Evolutionary conservation across 2,888 invertebrate species (phyloP).

Genomic region (Bhutanitis thaidina): DNA sequence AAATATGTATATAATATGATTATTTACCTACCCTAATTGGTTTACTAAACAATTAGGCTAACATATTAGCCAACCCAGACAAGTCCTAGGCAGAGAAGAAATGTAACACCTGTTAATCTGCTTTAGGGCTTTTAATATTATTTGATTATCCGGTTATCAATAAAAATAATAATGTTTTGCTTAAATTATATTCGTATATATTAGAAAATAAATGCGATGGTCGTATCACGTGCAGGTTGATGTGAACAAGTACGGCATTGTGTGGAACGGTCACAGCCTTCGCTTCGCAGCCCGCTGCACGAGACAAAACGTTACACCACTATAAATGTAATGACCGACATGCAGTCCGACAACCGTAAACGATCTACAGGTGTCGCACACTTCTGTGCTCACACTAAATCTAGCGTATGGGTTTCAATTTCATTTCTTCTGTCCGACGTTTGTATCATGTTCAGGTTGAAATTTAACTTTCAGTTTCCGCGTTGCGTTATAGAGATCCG

Average conservation of each 20-base stretch:
- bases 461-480: conserved; percentile 17
- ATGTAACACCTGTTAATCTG: too few species aligned
- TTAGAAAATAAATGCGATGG: background rate
- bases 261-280: conserved; percentile 2
- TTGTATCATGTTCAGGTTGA: conserved; percentile 2
- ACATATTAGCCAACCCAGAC: too few species aligned
- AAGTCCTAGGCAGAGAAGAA: too few species aligned
- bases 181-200: too few species aligned
- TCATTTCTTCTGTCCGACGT: background rate
- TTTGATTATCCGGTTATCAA: too few species aligned
- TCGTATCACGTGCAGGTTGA: background rate
- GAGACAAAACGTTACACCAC: background rate
- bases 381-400: background rate
- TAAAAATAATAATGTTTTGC: too few species aligned
- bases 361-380: conserved; percentile 7
- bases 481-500: conserved; percentile 1
- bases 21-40: too few species aligned
- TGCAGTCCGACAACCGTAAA: background rate
- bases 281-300: conserved; percentile 9
- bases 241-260: conserved; percentile 5
- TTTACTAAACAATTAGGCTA: too few species aligned
- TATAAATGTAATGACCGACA: conserved; percentile 1
- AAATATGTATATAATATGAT: too few species aligned
- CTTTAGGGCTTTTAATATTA: too few species aligned
- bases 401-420: conserved; percentile 7